Evolutionary conservation across 1,140 invertebrate genomes (phyloP), one percentile per base, ranked within the genome.

Genomic region (Saccostrea echinata): DNA sequence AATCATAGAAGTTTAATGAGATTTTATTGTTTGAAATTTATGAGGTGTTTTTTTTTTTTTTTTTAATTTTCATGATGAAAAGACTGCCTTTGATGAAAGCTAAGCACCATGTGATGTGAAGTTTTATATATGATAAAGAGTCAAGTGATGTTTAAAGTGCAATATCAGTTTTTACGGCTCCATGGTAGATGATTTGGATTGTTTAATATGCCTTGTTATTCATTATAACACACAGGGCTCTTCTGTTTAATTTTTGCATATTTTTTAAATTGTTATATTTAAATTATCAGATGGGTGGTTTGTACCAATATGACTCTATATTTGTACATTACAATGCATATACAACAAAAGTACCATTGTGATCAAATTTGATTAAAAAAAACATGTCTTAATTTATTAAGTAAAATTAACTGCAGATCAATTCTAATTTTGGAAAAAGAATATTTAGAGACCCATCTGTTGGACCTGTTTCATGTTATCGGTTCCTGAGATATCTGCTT

Each of bases 91-190:
- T 71, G 68, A 71, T 71, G 68, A 71, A 27, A 30, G 27, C 3
- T 71, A 71, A 30, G 30, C 13, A 30, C 16, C 24, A 30, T 71
- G 11, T 71, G 68, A 33, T 71, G 27, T 71, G 13, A 71, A 33
- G 11, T 71, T 33, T 71, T n/a, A 21, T 21, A 33, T 24, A 24
- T 13, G 68, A 71, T 71, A 13, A 71, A 71, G 12, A 71, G 27
- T 71, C 68, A 71, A 71, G 8, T 71, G 68, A 71, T 27, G 24
- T 13, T 71, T 71, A 71, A 71, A 71, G 68, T 71, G 30, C 68
- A 71, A 33, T 33, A 30, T 8, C 68, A 71, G 3, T 12, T 13
- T 30, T 71, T 16, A 71, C 13, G 24, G 13, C 68, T 16, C 68
- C 13, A 30, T 43, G n/a, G 55, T 61, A 61, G 3, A 61, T 61